Evolutionary conservation across 2,888 invertebrate genomes (phyloP).

Genomic region (Hyppa rectilinea): DNA sequence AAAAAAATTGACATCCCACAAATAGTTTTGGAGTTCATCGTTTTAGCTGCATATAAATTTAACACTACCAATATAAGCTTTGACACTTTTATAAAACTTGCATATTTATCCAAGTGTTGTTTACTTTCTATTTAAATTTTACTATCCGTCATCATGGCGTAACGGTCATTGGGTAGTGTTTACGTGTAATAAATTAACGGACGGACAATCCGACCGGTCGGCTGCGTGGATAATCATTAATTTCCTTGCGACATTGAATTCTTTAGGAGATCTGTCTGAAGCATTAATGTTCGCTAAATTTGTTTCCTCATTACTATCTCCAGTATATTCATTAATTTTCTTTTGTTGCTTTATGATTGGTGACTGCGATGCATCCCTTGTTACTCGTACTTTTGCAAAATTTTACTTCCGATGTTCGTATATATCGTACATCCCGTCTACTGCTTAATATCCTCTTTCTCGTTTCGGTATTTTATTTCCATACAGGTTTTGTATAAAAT

Average conservation of each 20-base stretch:
- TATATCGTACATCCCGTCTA: constrained; percentile 24
- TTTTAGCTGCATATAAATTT: constrained; percentile 61
- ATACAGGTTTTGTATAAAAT: constrained; percentile 26
- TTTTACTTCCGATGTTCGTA: constrained; percentile 23
- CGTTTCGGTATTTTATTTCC: background rate
- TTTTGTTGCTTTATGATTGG: constrained; percentile 27
- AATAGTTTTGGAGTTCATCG: constrained; percentile 43
- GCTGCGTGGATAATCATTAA: constrained; percentile 65
- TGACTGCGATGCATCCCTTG: constrained; percentile 24
- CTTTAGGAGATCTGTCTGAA: constrained; percentile 61
- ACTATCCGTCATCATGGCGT: constrained; percentile 65
- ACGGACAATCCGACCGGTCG: constrained; percentile 59
- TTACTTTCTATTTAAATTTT: constrained; percentile 71
- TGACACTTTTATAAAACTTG: constrained; percentile 67
- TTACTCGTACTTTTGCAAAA: constrained; percentile 33
- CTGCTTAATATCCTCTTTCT: constrained; percentile 1
- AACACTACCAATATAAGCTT: constrained; percentile 51
- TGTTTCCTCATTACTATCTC: constrained; percentile 62
- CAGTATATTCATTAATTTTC: constrained; percentile 59
- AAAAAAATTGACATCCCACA: constrained; percentile 48
- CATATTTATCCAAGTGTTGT: constrained; percentile 64
- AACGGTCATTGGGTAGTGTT: constrained; percentile 66
- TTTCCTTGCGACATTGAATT: constrained; percentile 65
- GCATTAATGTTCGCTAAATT: constrained; percentile 63
- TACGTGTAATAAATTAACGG: constrained; percentile 67